Evolutionary conservation across 2,888 invertebrate species (phyloP).

Genomic region (Ischnura elegans): DNA sequence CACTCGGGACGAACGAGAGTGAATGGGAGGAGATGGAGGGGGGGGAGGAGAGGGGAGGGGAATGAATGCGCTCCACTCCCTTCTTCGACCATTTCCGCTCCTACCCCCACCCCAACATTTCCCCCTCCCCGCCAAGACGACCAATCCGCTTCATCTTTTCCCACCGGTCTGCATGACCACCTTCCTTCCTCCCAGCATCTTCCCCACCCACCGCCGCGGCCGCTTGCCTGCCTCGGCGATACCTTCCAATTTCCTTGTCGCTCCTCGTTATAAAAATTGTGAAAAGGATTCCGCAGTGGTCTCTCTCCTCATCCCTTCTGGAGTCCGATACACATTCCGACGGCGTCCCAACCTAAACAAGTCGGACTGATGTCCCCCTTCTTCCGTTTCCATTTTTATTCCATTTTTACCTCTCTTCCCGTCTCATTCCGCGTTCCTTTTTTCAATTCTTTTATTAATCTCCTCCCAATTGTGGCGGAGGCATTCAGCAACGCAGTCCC

Average conservation of each 20-base stretch:
- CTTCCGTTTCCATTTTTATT: neutral
- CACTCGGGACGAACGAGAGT: neutral
- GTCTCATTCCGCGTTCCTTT: no score
- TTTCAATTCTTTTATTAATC: neutral
- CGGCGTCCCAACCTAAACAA: constrained; percentile 24
- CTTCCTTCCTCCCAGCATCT: constrained; percentile 58
- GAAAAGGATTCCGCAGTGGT: constrained; percentile 55
- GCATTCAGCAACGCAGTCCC: neutral
- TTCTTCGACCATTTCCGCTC: neutral
- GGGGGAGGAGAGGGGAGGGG: constrained; percentile 47
- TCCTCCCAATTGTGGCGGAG: neutral
- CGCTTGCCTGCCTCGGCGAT: constrained; percentile 68
- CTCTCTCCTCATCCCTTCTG: neutral
- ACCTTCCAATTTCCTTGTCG: constrained; percentile 60
- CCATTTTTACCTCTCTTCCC: no score
- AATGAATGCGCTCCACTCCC: no score
- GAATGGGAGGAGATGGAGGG: constrained; percentile 68
- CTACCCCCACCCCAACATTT: neutral
- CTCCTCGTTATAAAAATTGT: constrained; percentile 58
- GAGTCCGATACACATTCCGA: constrained; percentile 28
- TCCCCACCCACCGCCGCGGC: constrained; percentile 70
- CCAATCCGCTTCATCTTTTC: constrained; percentile 75
- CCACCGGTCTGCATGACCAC: constrained; percentile 70
- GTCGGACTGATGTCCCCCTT: neutral
- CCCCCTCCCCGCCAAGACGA: constrained; percentile 73